These are phyloP conservation scores for Apis cerana DNA, from an alignment of 1,140 invertebrate species.

Conservation along the genomic window DNA sequence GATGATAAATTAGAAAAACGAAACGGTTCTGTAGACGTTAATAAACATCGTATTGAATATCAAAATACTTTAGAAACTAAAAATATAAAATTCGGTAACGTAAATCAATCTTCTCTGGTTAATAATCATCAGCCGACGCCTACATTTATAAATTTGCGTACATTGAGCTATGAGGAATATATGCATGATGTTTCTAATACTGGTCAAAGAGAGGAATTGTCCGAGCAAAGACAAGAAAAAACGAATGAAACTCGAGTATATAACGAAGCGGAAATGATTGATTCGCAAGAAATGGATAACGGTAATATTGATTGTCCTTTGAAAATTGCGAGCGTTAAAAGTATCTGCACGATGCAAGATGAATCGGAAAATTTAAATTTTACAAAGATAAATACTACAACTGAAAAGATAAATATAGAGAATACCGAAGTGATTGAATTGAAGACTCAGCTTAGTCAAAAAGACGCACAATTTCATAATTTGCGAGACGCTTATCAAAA, in stretches of 20 bases:
- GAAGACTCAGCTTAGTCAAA: slow-evolving; percentile 56
- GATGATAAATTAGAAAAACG: slow-evolving; percentile 48
- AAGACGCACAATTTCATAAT: slow-evolving; percentile 57
- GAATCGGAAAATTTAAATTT: slow-evolving; percentile 38
- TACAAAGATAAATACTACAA: slow-evolving; percentile 31
- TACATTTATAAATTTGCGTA: slow-evolving; percentile 58
- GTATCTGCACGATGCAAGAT: slow-evolving; percentile 43
- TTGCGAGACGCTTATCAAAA: slow-evolving; percentile 68
- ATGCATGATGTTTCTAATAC: slow-evolving; percentile 51
- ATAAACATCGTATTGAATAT: slow-evolving; percentile 24
- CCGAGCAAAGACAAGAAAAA: slow-evolving; percentile 26
- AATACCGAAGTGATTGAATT: slow-evolving; percentile 50
- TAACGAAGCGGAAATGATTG: slow-evolving; percentile 53
- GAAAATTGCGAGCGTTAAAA: slow-evolving; percentile 61
- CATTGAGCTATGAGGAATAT: slow-evolving; percentile 72
- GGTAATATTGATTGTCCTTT: slow-evolving; percentile 42
- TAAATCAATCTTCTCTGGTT: slow-evolving; percentile 37
- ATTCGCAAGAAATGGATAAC: slow-evolving; percentile 36
- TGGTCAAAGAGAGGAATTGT: slow-evolving; percentile 23
- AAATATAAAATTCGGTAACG: slow-evolving; percentile 43
- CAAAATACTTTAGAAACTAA: slow-evolving; percentile 17
- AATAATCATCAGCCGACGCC: slow-evolving; percentile 62
- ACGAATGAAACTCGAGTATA: slow-evolving; percentile 26
- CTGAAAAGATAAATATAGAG: slow-evolving; percentile 28
- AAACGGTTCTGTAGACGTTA: slow-evolving; percentile 54